Percentiles rank a stretch among this genome's conserved stretches.
phyloP scores from a whole-genome alignment of 2,113 vertebrate genomes.

The Dendrocopos noguchii region DNA sequence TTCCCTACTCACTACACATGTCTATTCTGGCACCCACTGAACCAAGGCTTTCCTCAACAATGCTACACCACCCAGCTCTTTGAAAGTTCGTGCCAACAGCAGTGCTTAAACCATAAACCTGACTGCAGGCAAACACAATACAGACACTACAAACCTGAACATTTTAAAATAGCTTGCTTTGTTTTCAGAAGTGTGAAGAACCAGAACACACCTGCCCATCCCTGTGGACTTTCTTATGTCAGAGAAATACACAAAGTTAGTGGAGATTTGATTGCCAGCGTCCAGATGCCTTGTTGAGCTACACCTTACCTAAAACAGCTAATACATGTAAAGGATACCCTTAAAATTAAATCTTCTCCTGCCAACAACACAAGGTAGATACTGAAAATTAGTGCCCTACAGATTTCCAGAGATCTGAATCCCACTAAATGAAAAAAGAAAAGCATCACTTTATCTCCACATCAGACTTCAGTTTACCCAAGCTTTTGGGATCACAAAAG shows the following conservation, averaged over 20 bases:
- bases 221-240: background rate
- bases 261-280: background rate
- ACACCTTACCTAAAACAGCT: background rate
- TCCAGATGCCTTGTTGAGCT: background rate
- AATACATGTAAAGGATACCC: accelerated
- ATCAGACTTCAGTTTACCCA: background rate
- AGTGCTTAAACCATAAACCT: background rate
- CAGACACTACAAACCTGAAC: background rate
- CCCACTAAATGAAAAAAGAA: background rate
- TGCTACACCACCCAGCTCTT: background rate
- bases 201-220: background rate
- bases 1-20: background rate
- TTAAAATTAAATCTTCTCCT: background rate
- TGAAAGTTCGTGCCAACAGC: accelerated
- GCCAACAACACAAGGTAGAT: background rate
- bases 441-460: background rate
- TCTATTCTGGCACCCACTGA: background rate
- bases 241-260: background rate
- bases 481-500: background rate
- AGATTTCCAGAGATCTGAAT: background rate
- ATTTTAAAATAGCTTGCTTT: background rate
- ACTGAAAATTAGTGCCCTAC: background rate
- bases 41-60: accelerated
- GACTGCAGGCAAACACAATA: background rate
- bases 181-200: background rate